Evolutionary conservation across 2,113 vertebrate species (phyloP).

Genomic region (Erythrocercus mccallii): DNA sequence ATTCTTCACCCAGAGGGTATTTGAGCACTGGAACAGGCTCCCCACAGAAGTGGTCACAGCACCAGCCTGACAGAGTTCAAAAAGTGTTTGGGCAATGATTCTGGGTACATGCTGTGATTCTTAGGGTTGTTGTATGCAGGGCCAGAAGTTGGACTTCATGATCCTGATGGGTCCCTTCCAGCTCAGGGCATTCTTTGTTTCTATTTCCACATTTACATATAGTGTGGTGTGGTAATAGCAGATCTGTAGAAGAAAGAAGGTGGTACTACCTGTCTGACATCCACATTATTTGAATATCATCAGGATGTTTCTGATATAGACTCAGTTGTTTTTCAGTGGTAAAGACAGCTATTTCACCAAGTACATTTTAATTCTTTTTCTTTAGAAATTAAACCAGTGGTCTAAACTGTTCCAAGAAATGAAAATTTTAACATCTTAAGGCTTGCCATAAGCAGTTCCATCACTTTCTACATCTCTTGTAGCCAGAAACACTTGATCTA

Average conservation of each 20-base stretch:
- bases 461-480: neutral
- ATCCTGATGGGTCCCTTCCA: neutral
- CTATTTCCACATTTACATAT: neutral
- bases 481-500: neutral
- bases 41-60: neutral
- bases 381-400: neutral
- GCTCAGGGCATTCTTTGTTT: neutral
- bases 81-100: neutral
- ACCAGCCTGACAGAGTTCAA: neutral
- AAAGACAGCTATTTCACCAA: neutral
- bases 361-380: neutral
- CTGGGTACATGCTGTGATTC: neutral
- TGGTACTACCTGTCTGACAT: neutral
- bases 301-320: neutral
- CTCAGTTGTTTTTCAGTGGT: neutral
- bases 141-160: neutral
- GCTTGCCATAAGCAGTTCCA: neutral
- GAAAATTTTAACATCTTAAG: neutral
- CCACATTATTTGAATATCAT: neutral
- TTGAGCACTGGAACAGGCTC: neutral
- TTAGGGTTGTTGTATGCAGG: fast-evolving
- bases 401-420: neutral
- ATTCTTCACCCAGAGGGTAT: neutral
- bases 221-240: neutral
- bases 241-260: neutral